Percentiles rank a stretch among this genome's conserved stretches.
These are phyloP conservation scores for Pecten maximus DNA, from an alignment of 2,888 invertebrate species.

Conservation along the genomic window DNA sequence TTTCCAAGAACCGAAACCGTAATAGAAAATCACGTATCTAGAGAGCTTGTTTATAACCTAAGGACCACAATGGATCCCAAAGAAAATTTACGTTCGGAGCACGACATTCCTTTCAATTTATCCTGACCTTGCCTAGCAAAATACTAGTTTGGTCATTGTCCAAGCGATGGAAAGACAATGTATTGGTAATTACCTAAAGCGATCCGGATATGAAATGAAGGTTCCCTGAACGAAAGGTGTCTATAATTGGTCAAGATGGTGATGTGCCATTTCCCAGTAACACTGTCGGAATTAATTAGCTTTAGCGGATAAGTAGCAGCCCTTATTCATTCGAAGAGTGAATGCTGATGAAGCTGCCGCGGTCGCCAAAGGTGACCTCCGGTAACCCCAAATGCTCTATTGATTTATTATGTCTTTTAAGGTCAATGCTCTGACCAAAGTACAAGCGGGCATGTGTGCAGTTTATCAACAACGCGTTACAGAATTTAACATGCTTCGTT, in stretches of 20 bases:
- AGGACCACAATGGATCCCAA: not conserved
- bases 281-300: not conserved
- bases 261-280: not conserved
- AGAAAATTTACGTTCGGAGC: not conserved
- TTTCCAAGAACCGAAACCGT: not conserved
- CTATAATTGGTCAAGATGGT: not conserved
- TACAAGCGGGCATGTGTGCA: conserved; percentile 25
- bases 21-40: not conserved
- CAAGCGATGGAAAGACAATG: not conserved
- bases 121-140: not conserved
- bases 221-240: not conserved
- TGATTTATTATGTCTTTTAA: conserved; percentile 24
- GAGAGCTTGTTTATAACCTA: not conserved
- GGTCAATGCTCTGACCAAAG: not conserved
- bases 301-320: not conserved
- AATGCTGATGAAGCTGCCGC: not conserved
- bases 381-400: not conserved
- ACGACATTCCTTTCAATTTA: not conserved
- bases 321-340: not conserved
- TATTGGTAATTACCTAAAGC: not conserved
- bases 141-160: not conserved
- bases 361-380: not conserved
- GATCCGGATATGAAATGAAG: not conserved
- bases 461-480: conserved; percentile 33
- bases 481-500: not conserved